Evolutionary conservation across 2,113 vertebrate genomes (phyloP), one percentile per base, ranked within the genome.

Genomic region (Pseudopipra pipra): DNA sequence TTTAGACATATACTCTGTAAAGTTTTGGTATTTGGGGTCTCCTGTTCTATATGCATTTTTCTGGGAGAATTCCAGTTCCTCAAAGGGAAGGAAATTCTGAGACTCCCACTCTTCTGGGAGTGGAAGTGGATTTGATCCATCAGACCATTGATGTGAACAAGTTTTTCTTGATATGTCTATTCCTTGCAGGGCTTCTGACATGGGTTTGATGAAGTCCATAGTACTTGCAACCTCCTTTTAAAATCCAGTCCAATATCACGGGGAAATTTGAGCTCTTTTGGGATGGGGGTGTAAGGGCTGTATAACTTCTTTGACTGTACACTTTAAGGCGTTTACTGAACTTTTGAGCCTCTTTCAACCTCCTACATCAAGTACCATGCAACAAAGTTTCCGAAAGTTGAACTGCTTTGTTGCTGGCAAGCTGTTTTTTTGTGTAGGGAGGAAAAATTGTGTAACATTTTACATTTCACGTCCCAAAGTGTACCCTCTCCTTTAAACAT

Each of bases 131-230:
- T 49, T 52, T 0, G 0, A 27, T 43, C 43, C 51, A 28, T 47
- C 21, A 65, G 46, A 27, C 12, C 0, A 0, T 12, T 49, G 31
- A 73, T 35, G 12, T 0, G 1, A 85, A 54, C 2, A 12, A 83
- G 19, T 6, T 72, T 52, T 58, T 73, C 22, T 58, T 55, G 43
- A 70, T 15, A 23, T 0, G 0, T 25, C 33, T 56, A 2, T 62
- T 85, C 23, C 25, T 77, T 62, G 37, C 14, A 70, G 37, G 16
- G 8, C 25, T 83, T 79, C 49, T 80, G 46, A 46, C 35, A 17
- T 0, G 0, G 21, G 39, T 63, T 82, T 72, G 14, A 66, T 37
- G 12, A 84, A 63, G n/a, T 21, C 58, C 44, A 37, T 21, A 12
- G 61, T 23, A 41, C 11, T 65, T 77, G 22, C 23, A 63, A 37